Conservation (phyloP, 2,888 invertebrate genomes). For the Melanostoma scalare region DNA sequence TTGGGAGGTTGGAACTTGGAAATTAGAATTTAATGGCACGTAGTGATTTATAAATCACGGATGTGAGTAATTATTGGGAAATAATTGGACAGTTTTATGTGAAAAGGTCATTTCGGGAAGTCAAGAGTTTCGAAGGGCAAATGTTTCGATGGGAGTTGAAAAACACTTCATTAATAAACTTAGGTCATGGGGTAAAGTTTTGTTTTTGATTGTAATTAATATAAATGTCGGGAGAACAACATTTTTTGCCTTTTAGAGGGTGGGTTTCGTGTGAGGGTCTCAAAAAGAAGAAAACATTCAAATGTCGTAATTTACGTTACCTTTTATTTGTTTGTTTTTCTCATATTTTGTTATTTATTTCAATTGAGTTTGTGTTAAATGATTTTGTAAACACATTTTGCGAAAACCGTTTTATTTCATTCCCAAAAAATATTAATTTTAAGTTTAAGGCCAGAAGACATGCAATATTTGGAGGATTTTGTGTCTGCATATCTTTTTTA, state of each 20-base stretch:
- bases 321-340: no score
- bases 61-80: conserved; percentile 34
- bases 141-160: conserved; percentile 1
- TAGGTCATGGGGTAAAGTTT: background rate
- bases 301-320: no score
- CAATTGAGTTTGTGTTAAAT: no score
- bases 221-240: background rate
- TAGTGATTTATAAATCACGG: conserved; percentile 60
- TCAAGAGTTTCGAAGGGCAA: conserved; percentile 21
- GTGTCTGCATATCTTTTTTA: no score
- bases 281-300: no score
- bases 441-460: no score
- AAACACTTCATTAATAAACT: background rate
- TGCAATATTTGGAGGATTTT: no score
- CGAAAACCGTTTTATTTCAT: no score
- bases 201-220: background rate
- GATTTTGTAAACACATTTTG: no score
- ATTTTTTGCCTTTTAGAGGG: background rate
- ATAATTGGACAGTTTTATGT: conserved; percentile 32
- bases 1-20: conserved; percentile 24
- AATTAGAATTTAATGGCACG: conserved; percentile 56
- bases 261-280: no score
- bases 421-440: no score
- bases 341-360: no score
- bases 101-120: conserved; percentile 14